A percentile compares a stretch with the other conserved stretches of the same genome.
These are phyloP conservation scores for Drosophila suzukii DNA, from an alignment of 1,140 invertebrate species.

Conservation along the genomic window DNA sequence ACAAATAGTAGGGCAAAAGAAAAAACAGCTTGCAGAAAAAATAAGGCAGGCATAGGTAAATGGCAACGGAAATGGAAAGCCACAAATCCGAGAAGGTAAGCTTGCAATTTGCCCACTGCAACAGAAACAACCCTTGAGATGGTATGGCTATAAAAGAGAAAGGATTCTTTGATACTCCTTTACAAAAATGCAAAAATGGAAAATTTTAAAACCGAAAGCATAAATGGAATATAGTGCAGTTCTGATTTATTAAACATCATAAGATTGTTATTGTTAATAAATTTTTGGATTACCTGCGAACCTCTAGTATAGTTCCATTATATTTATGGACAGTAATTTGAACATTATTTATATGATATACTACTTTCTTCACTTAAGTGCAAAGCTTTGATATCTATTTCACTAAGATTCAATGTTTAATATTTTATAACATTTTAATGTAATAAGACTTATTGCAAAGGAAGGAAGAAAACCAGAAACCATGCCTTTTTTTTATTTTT, in stretches of 20 bases:
- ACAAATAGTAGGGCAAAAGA: conserved; percentile 8
- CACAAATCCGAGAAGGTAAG: conserved; percentile 5
- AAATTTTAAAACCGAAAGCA: background rate
- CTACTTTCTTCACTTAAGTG: too few species aligned
- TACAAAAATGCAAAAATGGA: background rate
- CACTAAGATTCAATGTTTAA: too few species aligned
- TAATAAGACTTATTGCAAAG: too few species aligned
- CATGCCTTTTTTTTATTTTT: background rate
- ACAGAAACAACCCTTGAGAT: background rate
- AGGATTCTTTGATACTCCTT: background rate
- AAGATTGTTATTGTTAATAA: too few species aligned
- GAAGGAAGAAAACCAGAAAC: background rate
- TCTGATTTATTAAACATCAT: background rate
- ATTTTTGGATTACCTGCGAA: too few species aligned
- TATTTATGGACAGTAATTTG: too few species aligned
- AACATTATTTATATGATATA: too few species aligned
- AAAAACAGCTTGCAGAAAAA: conserved; percentile 4
- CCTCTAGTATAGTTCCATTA: too few species aligned
- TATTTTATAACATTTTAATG: too few species aligned
- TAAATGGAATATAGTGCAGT: too few species aligned
- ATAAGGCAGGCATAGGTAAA: conserved; percentile 1
- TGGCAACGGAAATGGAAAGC: conserved; percentile 7
- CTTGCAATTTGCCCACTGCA: conserved; percentile 4
- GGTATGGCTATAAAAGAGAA: background rate
- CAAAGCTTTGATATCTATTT: too few species aligned